Percentiles rank a stretch among this genome's conserved stretches.
Conservation (phyloP, 2,888 invertebrate genomes). For the Melipona bicolor region DNA sequence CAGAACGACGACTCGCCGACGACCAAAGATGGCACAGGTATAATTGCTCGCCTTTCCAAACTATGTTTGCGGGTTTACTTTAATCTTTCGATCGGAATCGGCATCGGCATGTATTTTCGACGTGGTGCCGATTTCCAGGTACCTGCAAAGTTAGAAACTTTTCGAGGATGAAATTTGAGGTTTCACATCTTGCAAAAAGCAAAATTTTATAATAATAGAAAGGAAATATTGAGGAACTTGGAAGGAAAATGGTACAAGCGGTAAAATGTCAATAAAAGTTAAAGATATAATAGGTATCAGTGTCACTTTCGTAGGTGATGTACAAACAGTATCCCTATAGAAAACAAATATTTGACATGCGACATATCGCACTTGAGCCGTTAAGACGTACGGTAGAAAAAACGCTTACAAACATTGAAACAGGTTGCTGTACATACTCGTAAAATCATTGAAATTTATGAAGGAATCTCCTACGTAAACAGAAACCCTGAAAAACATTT, state of each 20-base stretch:
- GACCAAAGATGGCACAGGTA: conserved; percentile 56
- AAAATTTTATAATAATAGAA: background rate
- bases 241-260: background rate
- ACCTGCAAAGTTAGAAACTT: background rate
- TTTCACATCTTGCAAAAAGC: no score
- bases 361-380: background rate
- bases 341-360: background rate
- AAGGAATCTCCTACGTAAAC: background rate
- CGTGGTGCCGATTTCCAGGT: background rate
- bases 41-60: background rate
- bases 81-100: background rate
- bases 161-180: no score
- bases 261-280: no score
- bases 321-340: background rate
- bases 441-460: background rate
- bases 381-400: background rate
- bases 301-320: background rate
- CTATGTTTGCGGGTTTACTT: background rate
- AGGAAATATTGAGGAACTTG: background rate
- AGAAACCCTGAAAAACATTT: background rate
- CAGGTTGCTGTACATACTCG: background rate
- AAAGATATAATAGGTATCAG: background rate
- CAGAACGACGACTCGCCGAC: conserved; percentile 34
- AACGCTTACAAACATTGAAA: background rate
- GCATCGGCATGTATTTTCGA: accelerated